Conservation (phyloP, 1,140 invertebrate species). For the Solenopsis invicta region DNA sequence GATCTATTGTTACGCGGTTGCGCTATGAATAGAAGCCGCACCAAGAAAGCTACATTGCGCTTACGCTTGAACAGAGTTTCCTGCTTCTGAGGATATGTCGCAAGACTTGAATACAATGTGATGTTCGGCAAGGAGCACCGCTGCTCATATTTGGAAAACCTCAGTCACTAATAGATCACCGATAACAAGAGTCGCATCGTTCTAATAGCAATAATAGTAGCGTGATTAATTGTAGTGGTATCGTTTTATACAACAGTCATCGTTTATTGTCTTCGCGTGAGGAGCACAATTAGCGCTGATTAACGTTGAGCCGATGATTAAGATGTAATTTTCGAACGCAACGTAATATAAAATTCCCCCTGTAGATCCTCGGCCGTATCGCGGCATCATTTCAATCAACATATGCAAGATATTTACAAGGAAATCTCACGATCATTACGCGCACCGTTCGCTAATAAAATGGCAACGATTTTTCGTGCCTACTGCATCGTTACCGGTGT, state of each 20-base stretch:
- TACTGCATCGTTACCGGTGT: constrained; percentile 6
- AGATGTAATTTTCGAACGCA: constrained; percentile 36
- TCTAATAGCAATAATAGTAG: constrained; percentile 3
- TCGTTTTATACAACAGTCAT: constrained; percentile 14
- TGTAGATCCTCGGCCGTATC: constrained; percentile 1
- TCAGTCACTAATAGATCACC: not conserved
- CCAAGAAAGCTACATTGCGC: not conserved
- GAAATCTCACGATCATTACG: constrained; percentile 39
- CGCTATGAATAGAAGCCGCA: not conserved
- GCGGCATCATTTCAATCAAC: constrained; percentile 34
- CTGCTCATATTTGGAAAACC: not conserved
- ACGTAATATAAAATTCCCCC: constrained; percentile 34
- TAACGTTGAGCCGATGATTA: constrained; percentile 40
- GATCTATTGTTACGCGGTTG: constrained; percentile 19
- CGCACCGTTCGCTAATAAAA: constrained; percentile 28
- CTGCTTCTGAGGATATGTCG: not conserved
- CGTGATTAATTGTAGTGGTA: constrained; percentile 22
- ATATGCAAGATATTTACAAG: constrained; percentile 15
- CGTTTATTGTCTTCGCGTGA: constrained; percentile 41
- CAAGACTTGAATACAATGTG: not conserved
- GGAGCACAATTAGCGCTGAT: constrained; percentile 42
- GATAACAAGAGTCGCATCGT: not conserved
- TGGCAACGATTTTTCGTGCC: constrained; percentile 31
- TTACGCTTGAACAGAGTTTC: constrained; percentile 14
- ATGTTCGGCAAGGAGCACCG: not conserved